Conservation (phyloP, 1,140 invertebrate species). For the Augochlora pura region DNA sequence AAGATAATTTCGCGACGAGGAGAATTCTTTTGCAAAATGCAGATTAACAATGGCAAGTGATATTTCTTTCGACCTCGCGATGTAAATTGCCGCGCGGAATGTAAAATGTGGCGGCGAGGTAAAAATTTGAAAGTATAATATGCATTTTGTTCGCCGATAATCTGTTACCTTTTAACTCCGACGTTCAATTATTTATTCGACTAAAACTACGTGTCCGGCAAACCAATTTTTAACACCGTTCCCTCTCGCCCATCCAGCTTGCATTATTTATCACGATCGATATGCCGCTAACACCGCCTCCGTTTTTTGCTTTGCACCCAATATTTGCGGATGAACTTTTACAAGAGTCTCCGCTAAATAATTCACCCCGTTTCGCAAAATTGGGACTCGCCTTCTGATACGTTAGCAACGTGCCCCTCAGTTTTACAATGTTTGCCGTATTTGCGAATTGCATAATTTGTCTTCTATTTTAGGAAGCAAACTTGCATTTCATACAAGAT, state of each 20-base stretch:
- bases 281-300: not conserved
- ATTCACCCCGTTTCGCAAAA: not conserved
- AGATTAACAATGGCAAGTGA: no score
- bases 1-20: no score
- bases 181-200: constrained; percentile 15
- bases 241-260: not conserved
- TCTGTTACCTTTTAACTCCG: not conserved
- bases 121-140: not conserved
- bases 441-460: no score
- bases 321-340: not conserved
- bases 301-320: not conserved
- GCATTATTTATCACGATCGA: constrained; percentile 33
- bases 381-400: not conserved
- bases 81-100: no score
- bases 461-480: no score
- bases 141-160: not conserved
- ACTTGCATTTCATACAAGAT: no score
- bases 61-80: no score
- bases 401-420: no score
- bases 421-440: no score
- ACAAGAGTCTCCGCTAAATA: not conserved
- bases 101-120: not conserved
- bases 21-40: no score
- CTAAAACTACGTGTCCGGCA: not conserved
- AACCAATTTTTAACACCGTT: constrained; percentile 19